Percentiles rank a stretch among this genome's conserved stretches.
Evolutionary conservation across 2,888 invertebrate genomes (phyloP).

Genomic region (Dynastes maya): DNA sequence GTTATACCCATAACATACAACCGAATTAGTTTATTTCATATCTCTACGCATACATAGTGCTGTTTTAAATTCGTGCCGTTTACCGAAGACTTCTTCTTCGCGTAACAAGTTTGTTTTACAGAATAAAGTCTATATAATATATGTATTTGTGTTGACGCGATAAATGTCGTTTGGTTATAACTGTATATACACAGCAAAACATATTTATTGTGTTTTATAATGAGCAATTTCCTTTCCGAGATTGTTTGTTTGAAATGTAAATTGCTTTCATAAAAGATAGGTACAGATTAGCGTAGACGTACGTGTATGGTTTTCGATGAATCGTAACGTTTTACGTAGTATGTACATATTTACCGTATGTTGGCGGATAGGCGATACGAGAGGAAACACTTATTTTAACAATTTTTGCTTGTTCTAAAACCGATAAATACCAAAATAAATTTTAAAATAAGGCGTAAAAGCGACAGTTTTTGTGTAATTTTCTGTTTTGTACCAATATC

Average conservation of each 20-base stretch:
- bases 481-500: too few species aligned
- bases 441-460: too few species aligned
- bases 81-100: too few species aligned
- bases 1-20: background rate
- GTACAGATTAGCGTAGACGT: background rate
- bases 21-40: background rate
- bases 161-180: background rate
- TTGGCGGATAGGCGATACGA: background rate
- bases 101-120: background rate
- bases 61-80: background rate
- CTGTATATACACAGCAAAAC: slow-evolving; percentile 1
- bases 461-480: too few species aligned
- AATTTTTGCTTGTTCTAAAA: too few species aligned
- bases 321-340: background rate
- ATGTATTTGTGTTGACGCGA: slow-evolving; percentile 8
- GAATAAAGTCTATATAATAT: background rate
- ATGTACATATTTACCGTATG: background rate
- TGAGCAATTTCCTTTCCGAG: slow-evolving; percentile 22
- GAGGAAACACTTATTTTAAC: too few species aligned
- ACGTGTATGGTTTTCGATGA: slow-evolving; percentile 3
- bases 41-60: background rate
- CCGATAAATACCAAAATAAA: too few species aligned
- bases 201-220: slow-evolving; percentile 17
- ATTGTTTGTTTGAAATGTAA: slow-evolving; percentile 15
- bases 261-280: slow-evolving; percentile 4